Evolutionary conservation across 2,113 vertebrate species (phyloP).

Genomic region (Genyomyrus donnyi): DNA sequence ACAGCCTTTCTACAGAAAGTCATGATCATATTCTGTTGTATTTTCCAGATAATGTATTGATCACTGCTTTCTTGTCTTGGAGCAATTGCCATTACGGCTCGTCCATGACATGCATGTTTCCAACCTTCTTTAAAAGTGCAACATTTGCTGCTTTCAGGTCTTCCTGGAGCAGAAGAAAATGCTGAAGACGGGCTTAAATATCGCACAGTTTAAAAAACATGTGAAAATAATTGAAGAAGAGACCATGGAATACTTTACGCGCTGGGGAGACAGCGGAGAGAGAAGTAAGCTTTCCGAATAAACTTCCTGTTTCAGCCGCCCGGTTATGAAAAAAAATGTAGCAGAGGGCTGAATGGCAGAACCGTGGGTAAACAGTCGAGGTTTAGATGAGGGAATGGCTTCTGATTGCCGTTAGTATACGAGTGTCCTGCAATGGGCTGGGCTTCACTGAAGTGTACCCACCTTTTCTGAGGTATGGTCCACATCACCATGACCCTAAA

Average conservation of each 20-base stretch:
- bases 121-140: background rate
- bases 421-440: background rate
- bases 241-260: constrained; percentile 81
- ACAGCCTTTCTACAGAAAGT: background rate
- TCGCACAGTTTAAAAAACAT: constrained; percentile 79
- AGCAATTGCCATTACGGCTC: background rate
- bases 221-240: constrained; percentile 84
- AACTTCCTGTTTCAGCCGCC: background rate
- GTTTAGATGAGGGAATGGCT: background rate
- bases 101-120: background rate
- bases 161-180: constrained; percentile 94
- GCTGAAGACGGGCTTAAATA: constrained; percentile 88
- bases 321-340: background rate
- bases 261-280: constrained; percentile 87
- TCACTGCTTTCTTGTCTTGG: background rate
- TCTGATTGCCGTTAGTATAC: background rate
- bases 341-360: background rate
- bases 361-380: background rate
- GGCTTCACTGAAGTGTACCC: background rate
- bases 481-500: background rate
- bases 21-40: background rate
- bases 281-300: constrained; percentile 63
- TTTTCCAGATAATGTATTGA: background rate
- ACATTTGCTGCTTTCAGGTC: background rate
- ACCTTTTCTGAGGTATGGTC: background rate